phyloP scores from a whole-genome alignment of 2,113 vertebrate species.

The Buteo buteo region DNA sequence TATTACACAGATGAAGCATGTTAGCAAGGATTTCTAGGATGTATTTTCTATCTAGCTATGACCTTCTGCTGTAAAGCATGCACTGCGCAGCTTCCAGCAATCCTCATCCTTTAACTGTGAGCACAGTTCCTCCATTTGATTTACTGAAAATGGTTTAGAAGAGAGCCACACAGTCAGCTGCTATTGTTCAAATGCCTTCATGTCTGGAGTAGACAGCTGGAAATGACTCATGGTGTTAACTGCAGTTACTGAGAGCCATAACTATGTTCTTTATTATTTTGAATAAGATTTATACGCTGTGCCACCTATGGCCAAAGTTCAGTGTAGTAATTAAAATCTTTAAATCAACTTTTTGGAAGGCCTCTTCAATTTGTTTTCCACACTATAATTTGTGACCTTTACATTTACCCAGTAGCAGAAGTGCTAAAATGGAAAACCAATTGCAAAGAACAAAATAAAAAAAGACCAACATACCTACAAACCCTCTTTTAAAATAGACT shows the following conservation, averaged over 20 bases:
- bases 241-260: background rate
- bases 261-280: background rate
- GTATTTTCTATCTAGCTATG: background rate
- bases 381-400: background rate
- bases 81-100: background rate
- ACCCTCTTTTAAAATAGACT: background rate
- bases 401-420: background rate
- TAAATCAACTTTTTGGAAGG: background rate
- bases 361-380: background rate
- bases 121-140: background rate
- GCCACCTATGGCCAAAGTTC: background rate
- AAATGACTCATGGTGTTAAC: slow-evolving; percentile 30
- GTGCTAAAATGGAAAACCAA: background rate
- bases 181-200: slow-evolving; percentile 50
- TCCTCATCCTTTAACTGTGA: background rate
- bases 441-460: background rate
- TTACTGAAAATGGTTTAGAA: slow-evolving; percentile 45
- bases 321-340: background rate
- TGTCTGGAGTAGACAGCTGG: slow-evolving; percentile 57
- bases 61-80: background rate
- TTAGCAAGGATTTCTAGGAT: slow-evolving; percentile 19
- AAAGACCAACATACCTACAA: background rate
- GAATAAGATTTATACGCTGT: background rate
- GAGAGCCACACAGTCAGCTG: slow-evolving; percentile 26
- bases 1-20: background rate